Percentiles rank a stretch among this genome's conserved stretches.
phyloP scores from a whole-genome alignment of 2,113 vertebrate species.

The Periophthalmodon schlosseri region DNA sequence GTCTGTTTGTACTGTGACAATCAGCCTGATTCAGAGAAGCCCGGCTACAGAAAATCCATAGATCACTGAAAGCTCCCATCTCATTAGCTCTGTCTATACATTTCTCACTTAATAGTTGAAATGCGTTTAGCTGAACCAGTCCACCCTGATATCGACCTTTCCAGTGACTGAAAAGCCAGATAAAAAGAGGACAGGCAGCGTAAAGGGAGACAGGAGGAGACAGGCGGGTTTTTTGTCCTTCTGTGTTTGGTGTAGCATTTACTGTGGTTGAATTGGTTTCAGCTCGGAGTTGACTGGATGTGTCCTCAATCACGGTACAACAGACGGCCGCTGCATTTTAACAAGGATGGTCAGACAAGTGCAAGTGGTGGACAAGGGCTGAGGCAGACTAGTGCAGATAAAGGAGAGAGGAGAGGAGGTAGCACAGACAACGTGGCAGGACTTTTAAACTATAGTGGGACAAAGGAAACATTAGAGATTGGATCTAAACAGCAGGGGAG shows the following conservation, averaged over 20 bases:
- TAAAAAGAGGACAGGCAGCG: slow-evolving; percentile 25
- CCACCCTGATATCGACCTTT: slow-evolving; percentile 11
- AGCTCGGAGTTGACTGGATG: slow-evolving; percentile 24
- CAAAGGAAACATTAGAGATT: slow-evolving; percentile 47
- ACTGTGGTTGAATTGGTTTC: slow-evolving; percentile 39
- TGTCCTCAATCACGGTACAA: slow-evolving; percentile 19
- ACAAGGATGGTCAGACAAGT: neutral
- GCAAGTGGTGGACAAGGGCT: slow-evolving; percentile 1
- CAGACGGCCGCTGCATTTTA: neutral
- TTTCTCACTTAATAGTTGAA: neutral
- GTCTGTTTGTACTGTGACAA: neutral
- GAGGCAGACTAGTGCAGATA: slow-evolving; percentile 4
- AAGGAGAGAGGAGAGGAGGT: neutral
- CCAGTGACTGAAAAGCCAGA: neutral
- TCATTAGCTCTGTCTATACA: neutral
- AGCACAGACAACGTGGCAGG: neutral
- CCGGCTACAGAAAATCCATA: slow-evolving; percentile 3
- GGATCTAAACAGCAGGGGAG: slow-evolving; percentile 42
- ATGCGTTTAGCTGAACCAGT: neutral
- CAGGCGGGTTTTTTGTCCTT: slow-evolving; percentile 28
- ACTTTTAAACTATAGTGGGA: slow-evolving; percentile 26
- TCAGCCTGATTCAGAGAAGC: neutral
- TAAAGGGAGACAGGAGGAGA: slow-evolving; percentile 29
- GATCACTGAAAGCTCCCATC: neutral
- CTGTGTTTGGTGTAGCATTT: slow-evolving; percentile 46